phyloP scores from a whole-genome alignment of 2,797 vertebrate species.

The Microhierax caerulescens region DNA sequence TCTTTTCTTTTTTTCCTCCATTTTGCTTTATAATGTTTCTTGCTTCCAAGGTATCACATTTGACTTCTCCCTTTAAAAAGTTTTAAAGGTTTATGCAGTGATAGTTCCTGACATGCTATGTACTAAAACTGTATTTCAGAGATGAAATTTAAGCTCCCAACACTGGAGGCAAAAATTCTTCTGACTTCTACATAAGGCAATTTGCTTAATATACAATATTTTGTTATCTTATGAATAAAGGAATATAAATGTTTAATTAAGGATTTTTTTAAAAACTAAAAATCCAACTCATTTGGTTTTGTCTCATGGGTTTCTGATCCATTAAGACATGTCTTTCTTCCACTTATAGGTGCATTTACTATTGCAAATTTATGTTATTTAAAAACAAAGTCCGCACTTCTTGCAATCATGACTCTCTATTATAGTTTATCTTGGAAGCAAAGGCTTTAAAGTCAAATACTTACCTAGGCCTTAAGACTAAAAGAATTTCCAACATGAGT shows the following conservation, averaged over 20 bases:
- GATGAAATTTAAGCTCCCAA: neutral
- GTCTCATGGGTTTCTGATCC: neutral
- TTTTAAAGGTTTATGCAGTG: neutral
- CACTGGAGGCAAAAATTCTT: neutral
- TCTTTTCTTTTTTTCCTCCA: accelerated
- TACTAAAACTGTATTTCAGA: neutral
- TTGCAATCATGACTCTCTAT: neutral
- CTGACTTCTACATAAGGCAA: neutral
- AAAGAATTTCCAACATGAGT: neutral
- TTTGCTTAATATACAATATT: neutral
- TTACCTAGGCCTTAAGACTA: neutral
- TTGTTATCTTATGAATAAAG: neutral
- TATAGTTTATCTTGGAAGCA: neutral
- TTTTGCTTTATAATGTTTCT: neutral
- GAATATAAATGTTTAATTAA: neutral
- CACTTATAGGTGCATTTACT: neutral
- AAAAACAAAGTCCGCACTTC: neutral
- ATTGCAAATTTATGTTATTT: neutral
- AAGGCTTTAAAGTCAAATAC: neutral
- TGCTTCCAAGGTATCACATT: neutral
- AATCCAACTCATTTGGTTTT: neutral
- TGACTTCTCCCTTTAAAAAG: neutral
- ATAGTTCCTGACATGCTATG: neutral
- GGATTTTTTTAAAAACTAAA: neutral
- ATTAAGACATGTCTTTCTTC: neutral